phyloP scores from a whole-genome alignment of 2,888 invertebrate genomes.

The Parthenolecanium corni region DNA sequence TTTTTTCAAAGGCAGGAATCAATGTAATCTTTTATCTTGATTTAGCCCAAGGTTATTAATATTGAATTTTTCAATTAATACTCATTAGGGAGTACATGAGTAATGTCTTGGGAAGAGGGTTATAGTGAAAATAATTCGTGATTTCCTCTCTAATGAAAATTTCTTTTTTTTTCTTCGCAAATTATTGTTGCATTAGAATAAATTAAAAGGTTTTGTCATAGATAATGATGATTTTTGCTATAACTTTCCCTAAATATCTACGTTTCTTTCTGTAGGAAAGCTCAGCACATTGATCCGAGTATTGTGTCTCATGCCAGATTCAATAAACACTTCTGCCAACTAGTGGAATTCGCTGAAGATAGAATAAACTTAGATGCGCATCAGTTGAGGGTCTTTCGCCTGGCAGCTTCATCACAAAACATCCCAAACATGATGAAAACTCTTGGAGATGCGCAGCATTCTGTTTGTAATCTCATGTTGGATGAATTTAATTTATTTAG shows the following conservation, averaged over 20 bases:
- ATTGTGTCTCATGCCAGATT: constrained; percentile 13
- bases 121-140: too few species aligned
- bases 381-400: constrained; percentile 28
- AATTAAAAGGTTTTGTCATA: too few species aligned
- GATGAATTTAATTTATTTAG: constrained; percentile 32
- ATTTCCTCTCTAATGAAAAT: too few species aligned
- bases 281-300: neutral
- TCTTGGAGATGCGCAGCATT: constrained; percentile 27
- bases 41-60: too few species aligned
- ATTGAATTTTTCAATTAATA: too few species aligned
- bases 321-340: constrained; percentile 27
- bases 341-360: constrained; percentile 31
- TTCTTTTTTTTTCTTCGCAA: too few species aligned
- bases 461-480: constrained; percentile 24
- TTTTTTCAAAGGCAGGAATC: too few species aligned
- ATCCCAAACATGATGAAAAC: constrained; percentile 24
- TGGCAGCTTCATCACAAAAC: constrained; percentile 25
- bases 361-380: constrained; percentile 31
- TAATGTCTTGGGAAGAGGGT: too few species aligned
- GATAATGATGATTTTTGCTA: too few species aligned
- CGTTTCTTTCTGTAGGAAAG: neutral
- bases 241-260: neutral
- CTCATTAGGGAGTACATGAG: too few species aligned
- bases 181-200: too few species aligned
- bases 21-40: too few species aligned